Conservation (phyloP, 1,140 invertebrate genomes). For the Linepithema humile region DNA sequence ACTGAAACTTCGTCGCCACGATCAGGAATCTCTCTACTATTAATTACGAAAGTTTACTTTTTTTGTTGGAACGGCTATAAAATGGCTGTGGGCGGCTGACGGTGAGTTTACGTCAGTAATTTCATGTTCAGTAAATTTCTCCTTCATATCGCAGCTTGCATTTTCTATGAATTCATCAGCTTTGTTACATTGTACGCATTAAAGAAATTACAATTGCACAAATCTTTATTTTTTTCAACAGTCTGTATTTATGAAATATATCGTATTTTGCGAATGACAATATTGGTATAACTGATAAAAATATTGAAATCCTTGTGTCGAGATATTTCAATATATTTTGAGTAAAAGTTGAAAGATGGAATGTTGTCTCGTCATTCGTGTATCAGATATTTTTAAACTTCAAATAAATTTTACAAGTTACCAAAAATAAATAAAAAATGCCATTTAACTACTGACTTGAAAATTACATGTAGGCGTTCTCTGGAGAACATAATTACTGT, state of each 20-base stretch:
- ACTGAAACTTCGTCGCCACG: neutral
- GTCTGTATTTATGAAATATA: neutral
- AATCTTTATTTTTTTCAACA: neutral
- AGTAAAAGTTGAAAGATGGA: neutral
- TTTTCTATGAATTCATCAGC: neutral
- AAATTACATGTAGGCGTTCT: neutral
- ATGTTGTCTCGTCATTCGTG: neutral
- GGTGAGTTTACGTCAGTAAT: neutral
- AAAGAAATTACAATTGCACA: neutral
- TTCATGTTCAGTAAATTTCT: neutral
- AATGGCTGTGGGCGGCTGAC: neutral
- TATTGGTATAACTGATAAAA: neutral
- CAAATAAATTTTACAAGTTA: neutral
- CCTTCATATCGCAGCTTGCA: neutral
- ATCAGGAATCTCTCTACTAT: neutral
- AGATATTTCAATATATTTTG: too few species aligned
- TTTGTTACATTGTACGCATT: neutral
- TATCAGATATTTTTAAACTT: neutral
- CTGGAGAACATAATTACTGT: neutral
- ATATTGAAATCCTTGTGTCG: neutral
- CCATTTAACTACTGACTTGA: neutral
- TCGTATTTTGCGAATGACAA: neutral
- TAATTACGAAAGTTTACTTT: neutral
- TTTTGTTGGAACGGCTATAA: constrained; percentile 8
- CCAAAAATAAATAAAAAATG: neutral